Evolutionary conservation across 2,113 vertebrate genomes (phyloP).

Genomic region (Hippolais icterina): DNA sequence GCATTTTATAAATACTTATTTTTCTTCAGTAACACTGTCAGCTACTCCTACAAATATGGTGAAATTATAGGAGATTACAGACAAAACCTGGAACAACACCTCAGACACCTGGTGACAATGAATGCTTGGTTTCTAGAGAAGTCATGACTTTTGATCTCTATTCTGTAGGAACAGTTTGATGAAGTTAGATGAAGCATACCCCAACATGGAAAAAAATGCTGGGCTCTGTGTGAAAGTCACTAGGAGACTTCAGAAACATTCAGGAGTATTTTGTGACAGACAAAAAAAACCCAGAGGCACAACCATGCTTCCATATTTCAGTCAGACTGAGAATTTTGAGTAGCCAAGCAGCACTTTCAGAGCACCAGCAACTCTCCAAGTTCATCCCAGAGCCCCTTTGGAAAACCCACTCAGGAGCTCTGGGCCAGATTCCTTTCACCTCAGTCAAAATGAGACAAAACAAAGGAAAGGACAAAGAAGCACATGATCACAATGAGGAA

Average conservation of each 20-base stretch:
- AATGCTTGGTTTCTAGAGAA: background rate
- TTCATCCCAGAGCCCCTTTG: background rate
- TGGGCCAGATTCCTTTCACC: background rate
- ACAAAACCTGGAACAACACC: background rate
- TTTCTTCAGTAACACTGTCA: background rate
- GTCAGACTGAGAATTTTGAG: background rate
- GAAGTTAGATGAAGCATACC: background rate
- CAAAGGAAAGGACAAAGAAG: background rate
- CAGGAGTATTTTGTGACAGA: background rate
- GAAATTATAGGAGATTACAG: background rate
- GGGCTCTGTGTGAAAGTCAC: background rate
- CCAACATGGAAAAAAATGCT: background rate
- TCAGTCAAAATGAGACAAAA: background rate
- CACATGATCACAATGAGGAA: background rate
- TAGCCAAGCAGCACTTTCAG: background rate
- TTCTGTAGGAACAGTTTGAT: conserved; percentile 13
- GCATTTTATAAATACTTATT: background rate
- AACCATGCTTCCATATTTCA: rapidly evolving
- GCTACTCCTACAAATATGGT: background rate
- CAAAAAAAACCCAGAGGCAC: background rate
- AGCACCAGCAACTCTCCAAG: background rate
- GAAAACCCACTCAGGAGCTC: background rate
- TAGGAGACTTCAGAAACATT: background rate
- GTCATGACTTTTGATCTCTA: background rate
- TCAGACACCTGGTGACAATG: background rate